Base-by-base conservation (phyloP, 1,140 invertebrate genomes). In the Zelostemma sp. region DNA sequence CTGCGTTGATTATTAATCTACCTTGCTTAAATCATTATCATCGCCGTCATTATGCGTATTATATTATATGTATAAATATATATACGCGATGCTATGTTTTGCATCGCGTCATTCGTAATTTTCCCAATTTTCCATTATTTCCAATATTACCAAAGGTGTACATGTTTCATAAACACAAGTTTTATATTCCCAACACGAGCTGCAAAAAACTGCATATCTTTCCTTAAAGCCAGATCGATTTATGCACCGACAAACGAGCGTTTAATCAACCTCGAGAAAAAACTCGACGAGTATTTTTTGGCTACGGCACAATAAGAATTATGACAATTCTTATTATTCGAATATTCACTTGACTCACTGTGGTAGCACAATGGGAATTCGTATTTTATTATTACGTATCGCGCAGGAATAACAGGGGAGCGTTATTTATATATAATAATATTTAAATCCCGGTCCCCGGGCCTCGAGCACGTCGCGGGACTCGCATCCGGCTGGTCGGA, bases 391-490 rank as follows among this genome's bases (percentile, higher is more conserved):
- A 15, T 31, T 31, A 31, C 19, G 12, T 48, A 48, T 31, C 11
- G 46, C n/a, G 21, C 11, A 25, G n/a, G 21, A 11, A 6, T 1
- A 28, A 31, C 19, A 4, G n/a, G 31, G 8, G 14, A 35, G 40
- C 31, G 21, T 50, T 50, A 50, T 50, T 35, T 35, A 50, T 28
- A 35, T 18, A 50, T 35, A 28, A 50, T 35, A 28, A 50, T 17
- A 50, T 50, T 50, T 35, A 50, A 50, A 50, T 50, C 48, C 48
- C 6, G 31, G 31, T 49, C n/a, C 25, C 25, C 9, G 31, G 9
- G 8, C 19, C 47, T 49, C 18, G 48, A 35, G 48, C 48, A 50
- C 48, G 48, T 14, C 31, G 28, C 31, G 31, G 28, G 12, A 9
- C 8, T 28, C 31, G 1, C 21, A 17, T 18, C 46, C 46, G 48